Evolutionary conservation across 2,113 vertebrate genomes (phyloP).

Genomic region (Ramphastos sulfuratus): DNA sequence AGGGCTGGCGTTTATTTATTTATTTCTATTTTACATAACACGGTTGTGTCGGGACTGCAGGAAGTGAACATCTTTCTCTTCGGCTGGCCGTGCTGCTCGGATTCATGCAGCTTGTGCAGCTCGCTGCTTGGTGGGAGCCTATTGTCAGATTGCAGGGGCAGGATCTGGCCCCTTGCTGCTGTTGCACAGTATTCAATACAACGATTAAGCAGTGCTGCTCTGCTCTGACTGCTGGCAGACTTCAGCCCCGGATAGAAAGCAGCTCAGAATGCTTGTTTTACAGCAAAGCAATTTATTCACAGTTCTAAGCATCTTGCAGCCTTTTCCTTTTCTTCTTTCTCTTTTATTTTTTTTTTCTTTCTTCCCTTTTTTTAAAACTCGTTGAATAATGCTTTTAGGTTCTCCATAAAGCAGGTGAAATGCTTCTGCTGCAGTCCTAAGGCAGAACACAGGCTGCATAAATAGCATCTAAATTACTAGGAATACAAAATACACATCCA

Average conservation of each 20-base stretch:
- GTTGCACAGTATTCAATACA: not conserved
- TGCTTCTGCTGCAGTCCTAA: slow-evolving; percentile 70
- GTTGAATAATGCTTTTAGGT: too few relatives aligned
- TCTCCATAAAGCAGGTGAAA: slow-evolving; percentile 67
- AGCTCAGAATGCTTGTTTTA: slow-evolving; percentile 60
- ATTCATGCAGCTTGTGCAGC: slow-evolving; percentile 1
- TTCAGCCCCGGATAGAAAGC: slow-evolving; percentile 28
- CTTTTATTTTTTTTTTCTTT: not conserved
- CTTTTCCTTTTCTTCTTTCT: not conserved
- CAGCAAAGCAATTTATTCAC: slow-evolving; percentile 69
- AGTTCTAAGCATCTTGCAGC: slow-evolving; percentile 55
- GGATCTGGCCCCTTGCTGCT: slow-evolving; percentile 35
- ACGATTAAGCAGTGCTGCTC: not conserved
- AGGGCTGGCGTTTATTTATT: slow-evolving; percentile 11
- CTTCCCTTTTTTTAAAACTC: too few relatives aligned
- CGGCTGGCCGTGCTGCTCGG: not conserved
- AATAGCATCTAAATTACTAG: slow-evolving; percentile 67
- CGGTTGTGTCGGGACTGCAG: not conserved
- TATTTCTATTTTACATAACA: slow-evolving; percentile 53
- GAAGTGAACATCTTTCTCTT: not conserved
- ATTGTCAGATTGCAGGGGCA: not conserved
- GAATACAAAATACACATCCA: slow-evolving; percentile 67
- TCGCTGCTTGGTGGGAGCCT: not conserved
- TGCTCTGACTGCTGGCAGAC: slow-evolving; percentile 18
- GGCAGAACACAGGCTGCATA: slow-evolving; percentile 68